Conservation (phyloP, 2,797 vertebrate species). For the Spheniscus humboldti region DNA sequence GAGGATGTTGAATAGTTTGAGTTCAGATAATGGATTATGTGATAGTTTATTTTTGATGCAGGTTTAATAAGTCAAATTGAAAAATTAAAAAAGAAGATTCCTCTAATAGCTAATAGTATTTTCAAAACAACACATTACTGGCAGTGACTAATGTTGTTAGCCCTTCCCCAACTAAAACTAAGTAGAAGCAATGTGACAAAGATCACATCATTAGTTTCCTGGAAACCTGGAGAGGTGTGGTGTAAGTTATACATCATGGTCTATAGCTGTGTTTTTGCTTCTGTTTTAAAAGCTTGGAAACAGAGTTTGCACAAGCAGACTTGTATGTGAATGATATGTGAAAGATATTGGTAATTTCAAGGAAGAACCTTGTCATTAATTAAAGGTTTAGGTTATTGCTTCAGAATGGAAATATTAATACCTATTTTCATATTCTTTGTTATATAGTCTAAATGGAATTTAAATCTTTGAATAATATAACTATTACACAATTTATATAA, state of each 20-base stretch:
- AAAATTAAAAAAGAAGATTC: neutral
- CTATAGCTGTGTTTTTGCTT: slow-evolving; percentile 10
- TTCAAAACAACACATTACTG: slow-evolving; percentile 68
- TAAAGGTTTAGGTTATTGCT: neutral
- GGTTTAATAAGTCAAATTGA: slow-evolving; percentile 34
- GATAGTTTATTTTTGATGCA: slow-evolving; percentile 19
- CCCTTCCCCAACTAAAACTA: slow-evolving; percentile 70
- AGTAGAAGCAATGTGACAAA: slow-evolving; percentile 69
- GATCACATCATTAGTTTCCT: slow-evolving; percentile 72
- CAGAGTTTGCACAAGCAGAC: neutral
- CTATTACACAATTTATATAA: neutral
- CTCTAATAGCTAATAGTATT: slow-evolving; percentile 65
- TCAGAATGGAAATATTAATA: neutral
- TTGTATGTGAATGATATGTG: neutral
- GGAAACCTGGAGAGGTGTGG: slow-evolving; percentile 68
- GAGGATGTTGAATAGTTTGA: neutral
- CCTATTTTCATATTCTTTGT: neutral
- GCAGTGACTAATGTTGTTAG: slow-evolving; percentile 74
- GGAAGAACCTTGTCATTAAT: neutral
- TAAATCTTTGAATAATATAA: neutral
- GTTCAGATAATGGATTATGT: slow-evolving; percentile 18
- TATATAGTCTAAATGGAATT: neutral
- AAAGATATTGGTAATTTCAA: neutral
- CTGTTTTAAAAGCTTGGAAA: slow-evolving; percentile 19
- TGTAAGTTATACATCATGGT: slow-evolving; percentile 65